Conservation (phyloP, 2,888 invertebrate species). For the Sericinus montela region DNA sequence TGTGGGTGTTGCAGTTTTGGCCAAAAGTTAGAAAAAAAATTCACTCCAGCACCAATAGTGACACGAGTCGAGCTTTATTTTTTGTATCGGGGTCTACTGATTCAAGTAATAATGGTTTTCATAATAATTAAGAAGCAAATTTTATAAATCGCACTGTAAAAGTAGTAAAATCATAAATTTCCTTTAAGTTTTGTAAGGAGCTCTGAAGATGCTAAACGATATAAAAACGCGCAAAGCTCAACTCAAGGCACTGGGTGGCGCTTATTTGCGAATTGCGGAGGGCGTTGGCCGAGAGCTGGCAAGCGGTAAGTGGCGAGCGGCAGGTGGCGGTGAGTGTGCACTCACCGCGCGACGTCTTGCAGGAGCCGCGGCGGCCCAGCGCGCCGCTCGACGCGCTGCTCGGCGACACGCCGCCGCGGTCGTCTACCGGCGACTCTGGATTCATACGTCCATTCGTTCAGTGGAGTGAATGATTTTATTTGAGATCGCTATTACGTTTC, state of each 20-base stretch:
- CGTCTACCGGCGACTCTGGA: conserved; percentile 85
- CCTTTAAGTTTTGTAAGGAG: too few relatives aligned
- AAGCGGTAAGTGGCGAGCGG: too few relatives aligned
- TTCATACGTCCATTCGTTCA: conserved; percentile 4
- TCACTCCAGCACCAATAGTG: background rate
- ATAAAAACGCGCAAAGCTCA: too few relatives aligned
- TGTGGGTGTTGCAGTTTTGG: conserved; percentile 1
- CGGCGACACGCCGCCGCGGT: conserved; percentile 87
- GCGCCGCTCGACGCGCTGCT: conserved; percentile 83
- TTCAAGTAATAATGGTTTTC: too few relatives aligned
- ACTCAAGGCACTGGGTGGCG: too few relatives aligned
- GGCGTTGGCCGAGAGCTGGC: background rate
- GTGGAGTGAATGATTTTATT: too few relatives aligned
- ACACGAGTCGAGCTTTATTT: background rate
- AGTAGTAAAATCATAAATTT: too few relatives aligned
- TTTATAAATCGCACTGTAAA: too few relatives aligned
- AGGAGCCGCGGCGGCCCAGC: conserved; percentile 90
- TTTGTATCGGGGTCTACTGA: background rate
- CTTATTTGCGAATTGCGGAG: too few relatives aligned
- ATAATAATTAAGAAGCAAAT: too few relatives aligned
- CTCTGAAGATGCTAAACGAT: too few relatives aligned
- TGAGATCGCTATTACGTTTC: too few relatives aligned
- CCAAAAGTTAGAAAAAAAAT: background rate
- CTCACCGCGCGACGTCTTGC: conserved; percentile 93
- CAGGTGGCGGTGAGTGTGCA: conserved; percentile 7